These are phyloP conservation scores for Eremophila alpestris DNA, from an alignment of 2,797 vertebrate genomes.

Conservation along the genomic window DNA sequence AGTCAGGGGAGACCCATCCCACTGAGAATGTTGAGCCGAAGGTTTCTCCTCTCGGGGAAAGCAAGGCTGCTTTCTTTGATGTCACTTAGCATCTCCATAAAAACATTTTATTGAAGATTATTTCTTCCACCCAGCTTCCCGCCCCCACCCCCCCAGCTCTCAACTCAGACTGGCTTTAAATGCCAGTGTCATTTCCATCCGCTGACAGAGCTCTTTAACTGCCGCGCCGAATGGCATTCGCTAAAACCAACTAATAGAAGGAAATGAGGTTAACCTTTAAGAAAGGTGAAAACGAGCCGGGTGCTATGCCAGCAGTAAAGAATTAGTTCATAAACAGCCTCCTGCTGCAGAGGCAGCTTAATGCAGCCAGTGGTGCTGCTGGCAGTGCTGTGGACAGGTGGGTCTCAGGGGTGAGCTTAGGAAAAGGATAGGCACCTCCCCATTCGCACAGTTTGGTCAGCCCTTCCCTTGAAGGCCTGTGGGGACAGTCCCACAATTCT, in stretches of 20 bases:
- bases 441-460: rapidly evolving
- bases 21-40: rapidly evolving
- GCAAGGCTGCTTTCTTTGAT: background rate
- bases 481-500: background rate
- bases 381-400: background rate
- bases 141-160: background rate
- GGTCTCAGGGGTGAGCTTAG: background rate
- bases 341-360: background rate
- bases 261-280: constrained; percentile 71
- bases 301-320: constrained; percentile 53
- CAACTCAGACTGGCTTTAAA: constrained; percentile 31
- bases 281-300: constrained; percentile 40
- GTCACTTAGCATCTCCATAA: background rate
- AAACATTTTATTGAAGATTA: constrained; percentile 45
- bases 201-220: constrained; percentile 63
- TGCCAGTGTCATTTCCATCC: constrained; percentile 59
- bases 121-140: constrained; percentile 5
- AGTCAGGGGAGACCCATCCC: background rate
- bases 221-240: background rate
- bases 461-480: background rate
- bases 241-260: constrained; percentile 71
- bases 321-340: constrained; percentile 63
- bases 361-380: background rate
- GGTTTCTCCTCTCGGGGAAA: background rate
- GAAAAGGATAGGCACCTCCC: rapidly evolving